Base-by-base conservation (phyloP, 1,140 invertebrate species). In the Drosophila kanapiae region DNA sequence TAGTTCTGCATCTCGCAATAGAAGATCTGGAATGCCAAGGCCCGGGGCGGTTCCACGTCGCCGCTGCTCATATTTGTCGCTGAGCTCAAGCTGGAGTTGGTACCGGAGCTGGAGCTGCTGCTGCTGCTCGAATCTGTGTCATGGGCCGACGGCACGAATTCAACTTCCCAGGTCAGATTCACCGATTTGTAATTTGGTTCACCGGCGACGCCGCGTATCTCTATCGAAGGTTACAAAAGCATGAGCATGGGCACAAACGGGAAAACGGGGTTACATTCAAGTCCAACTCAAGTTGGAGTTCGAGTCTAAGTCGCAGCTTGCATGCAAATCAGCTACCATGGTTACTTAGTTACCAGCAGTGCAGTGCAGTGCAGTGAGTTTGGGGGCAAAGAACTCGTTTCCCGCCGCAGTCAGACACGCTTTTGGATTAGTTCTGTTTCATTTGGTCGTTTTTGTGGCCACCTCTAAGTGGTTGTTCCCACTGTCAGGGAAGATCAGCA, bases 1-100 rank as follows among this genome's bases (percentile, higher is more conserved):
- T 95, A 96, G 14, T 95, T 94, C 91, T 96, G 96, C 65, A 96
- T 91, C 92, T 96, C 96, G 90, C 96, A 97, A 91, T 96, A 96
- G 77, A 95, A 94, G 16, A 96, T 94, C 88, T 95, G 94, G 92
- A 96, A 96, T 53, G 91, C 91, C 67, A 96, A 96, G 31, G 91
- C 91, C 65, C 91, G 86, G 62, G 92, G 91, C 67, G 91, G 85
- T 71, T 88, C 68, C 74, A 84, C 69, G 68, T 75, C 75, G 68
- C 49, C 49, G 87, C 90, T 85, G 87, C 90, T 85, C 76, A 78
- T 83, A 91, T 91, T 91, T 91, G 86, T 91, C 87, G 75, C 76
- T 60, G 42, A 45, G 27, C 40, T 58, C 7, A 14, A 23, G 33
- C 31, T 48, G 45, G 71, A 68, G 76, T 45, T 70, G 79, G 71